Base-by-base conservation (phyloP, 2,113 vertebrate species). In the Monarcha castaneiventris region DNA sequence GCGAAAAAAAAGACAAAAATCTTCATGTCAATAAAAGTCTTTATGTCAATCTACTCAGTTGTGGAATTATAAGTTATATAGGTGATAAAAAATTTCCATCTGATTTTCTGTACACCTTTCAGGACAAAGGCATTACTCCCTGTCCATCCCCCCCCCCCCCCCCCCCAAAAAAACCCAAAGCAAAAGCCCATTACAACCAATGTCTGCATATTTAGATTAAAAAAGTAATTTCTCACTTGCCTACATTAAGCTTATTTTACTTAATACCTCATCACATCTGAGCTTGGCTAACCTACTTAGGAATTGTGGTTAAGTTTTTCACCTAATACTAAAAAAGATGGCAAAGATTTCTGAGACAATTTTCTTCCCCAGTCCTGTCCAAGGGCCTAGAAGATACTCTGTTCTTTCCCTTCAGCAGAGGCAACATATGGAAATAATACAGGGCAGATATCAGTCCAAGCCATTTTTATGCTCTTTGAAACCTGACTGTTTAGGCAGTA, bases 351-450 rank as follows among this genome's bases (percentile, higher is more conserved):
- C 67, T 66, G 22, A 90, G 59, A 25, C 3, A 4, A 7, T 69
- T 86, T 67, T 77, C 67, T 83, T 71, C 12, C 25, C 25, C 33
- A 39, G 51, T 17, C 54, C 73, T 83, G 51, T 85, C 74, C 51
- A 30, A 83, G 83, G 55, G n/a, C 26, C 23, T 35, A 66, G 63
- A 48, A 83, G 46, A 29, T 69, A 87, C 11, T 82, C 54, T 69
- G 77, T 1, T 46, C 85, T 82, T 48, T 54, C 27, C 52, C n/a
- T 86, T 84, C 51, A 72, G 68, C 75, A 77, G 16, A 67, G 26
- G 48, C 5, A 77, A 44, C 89, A 71, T 71, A 39, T 71, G 94
- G 90, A 95, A 96, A 84, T 17, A 92, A 90, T 88, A 86, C 0
- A 1, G 64, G 56, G 43, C 43, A 67, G 61, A 30, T 93, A 67